Evolutionary conservation across 2,888 invertebrate species (phyloP).

Genomic region (Caradrina kadenii): DNA sequence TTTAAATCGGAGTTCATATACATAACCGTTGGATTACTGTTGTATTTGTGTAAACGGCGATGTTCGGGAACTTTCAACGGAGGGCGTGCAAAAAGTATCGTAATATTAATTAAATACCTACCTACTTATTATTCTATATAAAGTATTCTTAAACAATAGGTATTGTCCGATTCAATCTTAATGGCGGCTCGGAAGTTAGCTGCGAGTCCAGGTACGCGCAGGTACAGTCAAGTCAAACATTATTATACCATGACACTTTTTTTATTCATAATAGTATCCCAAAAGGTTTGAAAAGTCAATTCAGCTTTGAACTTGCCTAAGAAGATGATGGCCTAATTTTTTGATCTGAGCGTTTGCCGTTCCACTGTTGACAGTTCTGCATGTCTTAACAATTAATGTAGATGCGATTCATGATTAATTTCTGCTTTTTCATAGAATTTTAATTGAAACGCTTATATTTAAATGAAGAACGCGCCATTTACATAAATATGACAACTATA

Average conservation of each 20-base stretch:
- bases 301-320: conserved; percentile 11
- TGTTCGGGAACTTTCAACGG: conserved; percentile 11
- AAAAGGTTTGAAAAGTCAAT: conserved; percentile 18
- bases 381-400: conserved; percentile 10
- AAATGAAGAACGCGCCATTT: conserved; percentile 44
- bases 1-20: conserved; percentile 49
- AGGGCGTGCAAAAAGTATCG: conserved; percentile 24
- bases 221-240: no score
- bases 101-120: background rate
- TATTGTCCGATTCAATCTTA: no score
- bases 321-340: conserved; percentile 31
- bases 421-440: conserved; percentile 46
- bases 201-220: no score
- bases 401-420: conserved; percentile 24
- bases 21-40: conserved; percentile 46
- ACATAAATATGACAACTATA: conserved; percentile 41
- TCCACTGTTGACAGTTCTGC: background rate
- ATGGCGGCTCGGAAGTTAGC: no score
- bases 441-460: conserved; percentile 26
- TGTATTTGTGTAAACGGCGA: conserved; percentile 48
- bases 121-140: background rate
- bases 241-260: background rate
- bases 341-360: conserved; percentile 17
- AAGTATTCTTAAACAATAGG: background rate
- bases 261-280: background rate